A percentile compares a stretch with the other conserved stretches of the same genome.
Conservation (phyloP, 2,888 invertebrate species). For the Andricus curvator region DNA sequence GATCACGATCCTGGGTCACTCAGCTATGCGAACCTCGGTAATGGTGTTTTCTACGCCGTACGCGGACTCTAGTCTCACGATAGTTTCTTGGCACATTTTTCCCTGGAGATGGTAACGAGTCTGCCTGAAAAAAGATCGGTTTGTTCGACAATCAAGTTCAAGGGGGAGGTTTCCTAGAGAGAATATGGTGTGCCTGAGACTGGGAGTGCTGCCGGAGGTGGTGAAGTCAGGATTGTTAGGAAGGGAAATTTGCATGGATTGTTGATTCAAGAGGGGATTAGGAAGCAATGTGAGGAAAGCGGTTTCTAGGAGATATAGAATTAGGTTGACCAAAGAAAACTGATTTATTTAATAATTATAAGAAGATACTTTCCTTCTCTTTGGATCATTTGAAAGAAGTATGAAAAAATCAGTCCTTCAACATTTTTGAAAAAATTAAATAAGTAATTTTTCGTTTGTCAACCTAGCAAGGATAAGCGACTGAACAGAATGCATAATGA, state of each 20-base stretch:
- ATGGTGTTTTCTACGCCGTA: slow-evolving; percentile 19
- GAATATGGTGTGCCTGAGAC: not conserved
- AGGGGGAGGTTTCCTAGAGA: slow-evolving; percentile 6
- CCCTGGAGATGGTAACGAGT: not conserved
- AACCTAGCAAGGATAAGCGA: not conserved
- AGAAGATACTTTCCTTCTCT: too few species aligned
- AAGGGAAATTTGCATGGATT: not conserved
- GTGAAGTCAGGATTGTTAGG: not conserved
- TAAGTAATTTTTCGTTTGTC: not conserved
- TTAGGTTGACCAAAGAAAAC: not conserved
- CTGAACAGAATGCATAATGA: not conserved
- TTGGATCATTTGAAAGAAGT: too few species aligned
- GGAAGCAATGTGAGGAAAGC: not conserved
- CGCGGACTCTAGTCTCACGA: slow-evolving; percentile 22
- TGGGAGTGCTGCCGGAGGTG: not conserved
- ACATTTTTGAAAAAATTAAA: not conserved
- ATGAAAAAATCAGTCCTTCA: not conserved
- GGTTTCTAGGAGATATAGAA: not conserved
- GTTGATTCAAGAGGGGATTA: not conserved
- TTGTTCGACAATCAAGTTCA: slow-evolving; percentile 10
- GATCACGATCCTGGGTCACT: slow-evolving; percentile 27
- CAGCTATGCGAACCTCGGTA: slow-evolving; percentile 1
- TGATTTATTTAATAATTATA: not conserved
- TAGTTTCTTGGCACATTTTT: slow-evolving; percentile 15
- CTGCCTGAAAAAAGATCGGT: slow-evolving; percentile 18